phyloP scores from a whole-genome alignment of 2,888 invertebrate genomes.

The Lamellibrachia satsuma region DNA sequence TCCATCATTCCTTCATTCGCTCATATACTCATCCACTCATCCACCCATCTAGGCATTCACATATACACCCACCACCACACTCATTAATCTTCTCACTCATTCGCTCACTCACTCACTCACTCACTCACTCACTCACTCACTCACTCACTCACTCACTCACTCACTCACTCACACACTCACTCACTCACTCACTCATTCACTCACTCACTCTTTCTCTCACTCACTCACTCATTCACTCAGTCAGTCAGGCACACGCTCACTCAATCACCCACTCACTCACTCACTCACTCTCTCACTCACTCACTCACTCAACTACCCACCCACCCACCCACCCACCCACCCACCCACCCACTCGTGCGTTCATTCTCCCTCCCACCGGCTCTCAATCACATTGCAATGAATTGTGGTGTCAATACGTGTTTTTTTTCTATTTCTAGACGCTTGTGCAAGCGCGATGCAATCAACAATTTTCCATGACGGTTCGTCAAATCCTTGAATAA shows the following conservation, averaged over 20 bases:
- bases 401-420: too few relatives aligned
- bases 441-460: too few relatives aligned
- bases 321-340: neutral
- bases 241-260: neutral
- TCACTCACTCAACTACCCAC: neutral
- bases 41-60: too few relatives aligned
- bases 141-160: constrained; percentile 1
- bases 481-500: too few relatives aligned
- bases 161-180: neutral
- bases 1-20: too few relatives aligned
- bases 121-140: constrained; percentile 1
- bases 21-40: too few relatives aligned
- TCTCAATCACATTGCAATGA: too few relatives aligned
- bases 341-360: neutral
- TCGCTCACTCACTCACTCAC: neutral
- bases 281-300: neutral
- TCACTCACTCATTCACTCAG: neutral
- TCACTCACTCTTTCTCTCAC: neutral
- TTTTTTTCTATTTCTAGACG: too few relatives aligned
- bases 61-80: neutral
- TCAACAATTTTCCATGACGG: too few relatives aligned
- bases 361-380: too few relatives aligned
- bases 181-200: neutral
- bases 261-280: neutral
- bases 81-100: neutral